Evolutionary conservation across 2,797 vertebrate genomes (phyloP), one percentile per base, ranked within the genome.

Genomic region (Enteromius treurensis): DNA sequence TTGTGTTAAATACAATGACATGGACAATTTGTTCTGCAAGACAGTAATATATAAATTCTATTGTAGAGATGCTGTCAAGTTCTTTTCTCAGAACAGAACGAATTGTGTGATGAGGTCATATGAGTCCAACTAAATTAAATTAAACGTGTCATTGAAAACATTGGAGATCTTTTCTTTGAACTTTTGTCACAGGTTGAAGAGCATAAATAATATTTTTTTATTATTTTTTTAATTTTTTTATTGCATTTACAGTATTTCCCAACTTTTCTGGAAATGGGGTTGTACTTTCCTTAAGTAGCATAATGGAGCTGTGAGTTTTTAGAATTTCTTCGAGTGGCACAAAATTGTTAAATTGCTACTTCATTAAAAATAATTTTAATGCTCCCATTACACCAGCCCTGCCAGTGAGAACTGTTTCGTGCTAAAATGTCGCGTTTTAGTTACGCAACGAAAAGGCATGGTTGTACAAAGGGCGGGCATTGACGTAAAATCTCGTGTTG

Each of bases 351-450:
- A 62, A 62, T 15, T 13, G 26, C 23, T 15, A 60, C 8, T 26
- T 62, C 2, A 29, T 15, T 29, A 62, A 62, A 13, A 62, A 29
- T 62, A 6, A 14, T 62, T 15, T 62, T 15, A 15, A 29, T 3
- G 60, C 14, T 64, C 1, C 14, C 26, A 29, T 29, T 29, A 62
- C 13, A 62, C 13, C 23, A 7, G 29, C 15, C 4, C 3, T 53
- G n/a, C 65, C 49, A 11, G 34, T 45, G 51, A 70, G 42, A 53
- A 26, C 62, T 26, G 47, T 88, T 90, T 89, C 86, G 88, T 88
- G 89, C 88, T 81, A 88, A 89, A 90, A 90, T 87, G 70, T 83
- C 86, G 29, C 37, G 13, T 17, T 74, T 79, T 51, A 37, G 14
- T 37, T 23, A 86, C 71, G 77, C 74, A 51, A 65, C 40, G 42